A percentile compares a stretch with the other conserved stretches of the same genome.
Conservation (phyloP, 2,797 vertebrate species). For the Galaxias olidus region DNA sequence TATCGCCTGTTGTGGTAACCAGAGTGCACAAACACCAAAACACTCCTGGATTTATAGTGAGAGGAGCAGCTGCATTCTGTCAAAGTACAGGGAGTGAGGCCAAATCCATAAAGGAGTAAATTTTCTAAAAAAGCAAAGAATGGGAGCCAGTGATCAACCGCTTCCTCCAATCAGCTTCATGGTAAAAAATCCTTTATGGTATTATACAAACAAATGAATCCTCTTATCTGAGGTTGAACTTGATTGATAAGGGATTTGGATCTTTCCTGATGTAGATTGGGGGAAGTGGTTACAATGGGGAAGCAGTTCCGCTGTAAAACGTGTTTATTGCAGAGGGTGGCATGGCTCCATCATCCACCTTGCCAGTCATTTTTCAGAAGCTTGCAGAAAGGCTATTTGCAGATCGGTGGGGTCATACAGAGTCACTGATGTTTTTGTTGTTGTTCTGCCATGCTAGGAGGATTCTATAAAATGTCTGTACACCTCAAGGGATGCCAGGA, state of each 20-base stretch:
- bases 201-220: conserved; percentile 6
- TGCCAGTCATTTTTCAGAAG: conserved; percentile 53
- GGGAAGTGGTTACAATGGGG: conserved; percentile 63
- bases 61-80: conserved; percentile 28
- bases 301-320: conserved; percentile 60
- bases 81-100: conserved; percentile 26
- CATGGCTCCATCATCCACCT: conserved; percentile 50
- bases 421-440: conserved; percentile 41
- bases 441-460: conserved; percentile 37
- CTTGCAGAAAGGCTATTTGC: conserved; percentile 51
- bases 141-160: conserved; percentile 5
- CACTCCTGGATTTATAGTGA: neutral
- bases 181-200: conserved; percentile 26
- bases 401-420: conserved; percentile 39
- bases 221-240: conserved; percentile 32
- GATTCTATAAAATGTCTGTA: neutral
- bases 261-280: conserved; percentile 50
- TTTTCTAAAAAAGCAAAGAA: conserved; percentile 31
- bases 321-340: conserved; percentile 54
- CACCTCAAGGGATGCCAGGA: neutral
- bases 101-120: conserved; percentile 25
- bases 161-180: conserved; percentile 5
- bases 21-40: neutral
- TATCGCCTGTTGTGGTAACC: neutral
- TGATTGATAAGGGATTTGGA: conserved; percentile 54